Conservation (phyloP, 2,888 invertebrate genomes). For the Liopterus haemorrhoidalis region DNA sequence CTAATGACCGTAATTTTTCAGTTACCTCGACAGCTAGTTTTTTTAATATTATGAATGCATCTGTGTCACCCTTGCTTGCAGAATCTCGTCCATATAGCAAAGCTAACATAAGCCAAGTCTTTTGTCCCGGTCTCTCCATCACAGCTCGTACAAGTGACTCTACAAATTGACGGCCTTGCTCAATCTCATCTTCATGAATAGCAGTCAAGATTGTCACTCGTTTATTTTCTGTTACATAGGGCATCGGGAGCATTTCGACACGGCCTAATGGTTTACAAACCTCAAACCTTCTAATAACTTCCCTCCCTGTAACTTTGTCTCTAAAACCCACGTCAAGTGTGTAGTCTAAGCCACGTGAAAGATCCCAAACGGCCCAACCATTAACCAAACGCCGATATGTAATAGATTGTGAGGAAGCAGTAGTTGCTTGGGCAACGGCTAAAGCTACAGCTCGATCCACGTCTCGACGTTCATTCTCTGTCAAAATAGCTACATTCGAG, state of each 20-base stretch:
- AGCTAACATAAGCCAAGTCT: slow-evolving; percentile 70
- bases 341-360: slow-evolving; percentile 81
- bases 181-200: slow-evolving; percentile 52
- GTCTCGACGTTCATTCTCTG: slow-evolving; percentile 60
- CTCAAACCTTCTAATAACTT: slow-evolving; percentile 60
- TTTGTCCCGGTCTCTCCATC: slow-evolving; percentile 66
- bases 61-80: slow-evolving; percentile 58
- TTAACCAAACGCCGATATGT: slow-evolving; percentile 55
- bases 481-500: slow-evolving; percentile 59
- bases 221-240: slow-evolving; percentile 92
- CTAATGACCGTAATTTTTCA: too few species aligned
- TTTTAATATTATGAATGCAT: slow-evolving; percentile 57
- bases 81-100: slow-evolving; percentile 60
- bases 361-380: slow-evolving; percentile 73
- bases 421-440: too few species aligned
- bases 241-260: slow-evolving; percentile 84
- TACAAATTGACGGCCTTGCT: slow-evolving; percentile 61
- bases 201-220: slow-evolving; percentile 72
- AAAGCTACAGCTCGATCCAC: too few species aligned
- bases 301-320: slow-evolving; percentile 45
- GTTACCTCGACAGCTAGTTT: slow-evolving; percentile 56
- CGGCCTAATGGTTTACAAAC: slow-evolving; percentile 78
- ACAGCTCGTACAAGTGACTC: slow-evolving; percentile 65
- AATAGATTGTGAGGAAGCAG: too few species aligned
- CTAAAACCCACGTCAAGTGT: slow-evolving; percentile 63